Conservation (phyloP, 2,113 vertebrate genomes). For the Aleadryas rufinucha region DNA sequence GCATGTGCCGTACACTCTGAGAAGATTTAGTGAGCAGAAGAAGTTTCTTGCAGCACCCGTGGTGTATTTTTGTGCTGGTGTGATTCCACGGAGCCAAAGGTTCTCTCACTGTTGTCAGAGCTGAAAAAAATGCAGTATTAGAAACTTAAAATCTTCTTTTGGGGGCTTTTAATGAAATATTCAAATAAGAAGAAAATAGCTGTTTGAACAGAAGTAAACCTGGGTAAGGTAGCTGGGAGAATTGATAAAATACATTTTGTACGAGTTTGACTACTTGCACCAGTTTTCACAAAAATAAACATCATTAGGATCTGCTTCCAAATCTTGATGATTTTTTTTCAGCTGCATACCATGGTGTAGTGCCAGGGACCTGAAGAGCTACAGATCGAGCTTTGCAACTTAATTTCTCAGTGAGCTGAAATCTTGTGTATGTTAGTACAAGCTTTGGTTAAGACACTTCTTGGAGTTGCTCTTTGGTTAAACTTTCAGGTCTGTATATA, state of each 20-base stretch:
- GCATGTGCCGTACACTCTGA: fast-evolving
- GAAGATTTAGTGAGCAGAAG: neutral
- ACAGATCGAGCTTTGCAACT: neutral
- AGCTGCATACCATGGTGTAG: neutral
- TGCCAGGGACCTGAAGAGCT: neutral
- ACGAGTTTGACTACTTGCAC: neutral
- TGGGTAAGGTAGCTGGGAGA: neutral
- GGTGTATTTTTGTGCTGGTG: neutral
- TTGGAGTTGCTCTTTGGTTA: neutral
- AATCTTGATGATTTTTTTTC: neutral
- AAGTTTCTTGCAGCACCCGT: neutral
- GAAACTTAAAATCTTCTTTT: neutral
- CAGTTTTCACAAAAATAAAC: neutral
- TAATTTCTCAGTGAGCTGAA: neutral
- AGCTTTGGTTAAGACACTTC: neutral
- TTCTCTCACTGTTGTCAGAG: neutral
- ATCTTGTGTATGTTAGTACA: neutral
- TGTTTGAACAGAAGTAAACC: neutral
- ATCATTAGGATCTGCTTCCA: neutral
- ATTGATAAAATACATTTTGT: neutral
- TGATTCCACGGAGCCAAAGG: neutral
- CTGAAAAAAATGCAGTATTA: neutral
- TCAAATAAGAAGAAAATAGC: neutral
- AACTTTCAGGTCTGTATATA: neutral
- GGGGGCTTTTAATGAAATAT: neutral